Base-by-base conservation (phyloP, 2,797 vertebrate species). In the Sibirionetta formosa region DNA sequence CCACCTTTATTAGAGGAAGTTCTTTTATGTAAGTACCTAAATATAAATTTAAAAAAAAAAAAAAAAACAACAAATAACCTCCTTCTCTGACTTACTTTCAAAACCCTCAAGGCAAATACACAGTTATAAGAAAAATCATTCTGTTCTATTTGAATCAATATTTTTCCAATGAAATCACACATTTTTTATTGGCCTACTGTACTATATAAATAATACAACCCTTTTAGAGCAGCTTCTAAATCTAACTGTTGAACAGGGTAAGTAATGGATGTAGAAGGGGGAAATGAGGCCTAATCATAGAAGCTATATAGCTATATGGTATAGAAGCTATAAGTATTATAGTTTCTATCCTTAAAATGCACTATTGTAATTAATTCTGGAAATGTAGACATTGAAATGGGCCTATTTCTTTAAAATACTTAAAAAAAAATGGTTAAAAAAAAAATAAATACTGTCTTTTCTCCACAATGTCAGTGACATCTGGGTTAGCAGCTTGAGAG, bases 371-470 rank as follows among this genome's bases (percentile, higher is more conserved):
- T 76, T 44, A 54, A 50, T 22, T 16, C 40, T 71, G 64, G 54
- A 66, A 88, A 76, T n/a, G 24, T 58, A 53, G 56, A 53, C 5
- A 10, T 64, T 69, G 31, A 92, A 48, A 11, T 64, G 14, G 79
- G 8, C 17, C 33, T 35, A 11, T 36, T 68, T 73, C 40, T 79
- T 68, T 75, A 33, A 78, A 68, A 24, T 48, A 22, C 16, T 10
- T 2, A 1, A 0, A 33, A 0, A 33, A 51, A 63, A 58, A 38
- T 1, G 11, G 22, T 48, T 42, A 46, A 46, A 33, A 50, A 61
- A 57, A 26, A 42, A 42, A 14, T 24, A 69, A 44, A 13, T 44
- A 57, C 71, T 14, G 1, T 64, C 14, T 60, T 71, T 8, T 86
- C 4, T 50, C 13, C 15, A 51, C 35, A 56, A 5, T 14, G 44